A percentile compares a stretch with the other conserved stretches of the same genome.
These are phyloP conservation scores for Panorpa germanica DNA, from an alignment of 2,888 invertebrate species.

Conservation along the genomic window DNA sequence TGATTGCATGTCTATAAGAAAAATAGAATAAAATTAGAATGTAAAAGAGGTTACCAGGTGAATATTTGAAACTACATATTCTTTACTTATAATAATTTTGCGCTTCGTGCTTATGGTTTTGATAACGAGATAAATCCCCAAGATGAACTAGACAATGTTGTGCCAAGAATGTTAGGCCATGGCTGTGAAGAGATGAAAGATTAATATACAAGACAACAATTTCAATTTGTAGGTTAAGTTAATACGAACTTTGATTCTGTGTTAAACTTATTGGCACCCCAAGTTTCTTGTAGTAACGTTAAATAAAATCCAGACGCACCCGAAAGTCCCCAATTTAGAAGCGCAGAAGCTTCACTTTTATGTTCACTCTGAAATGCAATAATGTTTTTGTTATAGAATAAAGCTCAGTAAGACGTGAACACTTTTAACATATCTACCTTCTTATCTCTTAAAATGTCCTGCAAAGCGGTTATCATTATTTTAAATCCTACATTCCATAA, in stretches of 20 bases:
- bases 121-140: conserved; percentile 73
- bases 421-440: conserved; percentile 31
- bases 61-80: too few relatives aligned
- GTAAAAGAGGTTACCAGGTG: too few relatives aligned
- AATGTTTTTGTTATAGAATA: conserved; percentile 5
- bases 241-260: too few relatives aligned
- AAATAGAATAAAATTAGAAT: too few relatives aligned
- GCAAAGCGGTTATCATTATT: conserved; percentile 64
- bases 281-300: conserved; percentile 61
- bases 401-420: conserved; percentile 7
- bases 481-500: conserved; percentile 80
- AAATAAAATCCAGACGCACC: conserved; percentile 75
- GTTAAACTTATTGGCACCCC: too few relatives aligned
- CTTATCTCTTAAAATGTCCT: conserved; percentile 58
- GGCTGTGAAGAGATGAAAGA: too few relatives aligned
- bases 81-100: too few relatives aligned
- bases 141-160: conserved; percentile 76
- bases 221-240: too few relatives aligned
- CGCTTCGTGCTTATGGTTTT: too few relatives aligned
- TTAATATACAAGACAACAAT: too few relatives aligned
- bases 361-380: conserved; percentile 39
- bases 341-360: conserved; percentile 54
- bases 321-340: conserved; percentile 63
- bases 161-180: too few relatives aligned
- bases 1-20: too few relatives aligned